Base-by-base conservation (phyloP, 1,140 invertebrate species). In the Maniola jurtina region DNA sequence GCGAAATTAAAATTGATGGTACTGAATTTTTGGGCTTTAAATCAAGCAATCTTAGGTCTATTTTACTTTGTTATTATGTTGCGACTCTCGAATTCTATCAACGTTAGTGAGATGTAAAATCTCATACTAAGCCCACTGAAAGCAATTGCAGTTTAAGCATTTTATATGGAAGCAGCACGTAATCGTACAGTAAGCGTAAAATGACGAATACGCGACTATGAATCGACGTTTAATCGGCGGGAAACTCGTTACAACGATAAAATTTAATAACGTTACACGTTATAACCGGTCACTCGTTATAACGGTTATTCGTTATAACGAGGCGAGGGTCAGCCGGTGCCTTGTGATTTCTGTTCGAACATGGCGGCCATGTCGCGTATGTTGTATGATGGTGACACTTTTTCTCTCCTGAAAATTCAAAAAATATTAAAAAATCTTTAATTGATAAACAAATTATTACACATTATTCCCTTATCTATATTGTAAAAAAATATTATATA, bases 351-450 rank as follows among this genome's bases (percentile, higher is more conserved):
- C 72, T 91, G 89, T 89, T 96, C 95, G 84, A 96, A 96, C 75
- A 95, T 93, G 48, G 95, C 95, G 65, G 95, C 94, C 93, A 96
- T 95, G 82, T 96, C 94, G 77, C 94, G 93, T 79, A 96, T 96
- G 78, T 94, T 94, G 83, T 93, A 94, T 48, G 94, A 93, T 16
- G 94, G 93, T 63, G 94, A 93, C 73, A 93, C 84, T 81, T 93
- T 93, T 72, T 94, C 93, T 88, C 93, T 93, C 83, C 94, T 94
- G 88, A 16, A 81, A 92, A 75, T 58, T 38, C 54, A 52, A 52
- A 52, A 25, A 45, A 52, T 25, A 8, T 7, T 7, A 52, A 9
- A 11, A 52, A 7, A 8, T 52, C 14, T 16, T 52, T 4, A 7
- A 2, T 14, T 52, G 8, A 45, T 2, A 45, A 11, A 45, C 9